Percentiles rank a stretch among this genome's conserved stretches.
phyloP scores from a whole-genome alignment of 64 coral and sea anemone genomes.

The Trachythela sp. region DNA sequence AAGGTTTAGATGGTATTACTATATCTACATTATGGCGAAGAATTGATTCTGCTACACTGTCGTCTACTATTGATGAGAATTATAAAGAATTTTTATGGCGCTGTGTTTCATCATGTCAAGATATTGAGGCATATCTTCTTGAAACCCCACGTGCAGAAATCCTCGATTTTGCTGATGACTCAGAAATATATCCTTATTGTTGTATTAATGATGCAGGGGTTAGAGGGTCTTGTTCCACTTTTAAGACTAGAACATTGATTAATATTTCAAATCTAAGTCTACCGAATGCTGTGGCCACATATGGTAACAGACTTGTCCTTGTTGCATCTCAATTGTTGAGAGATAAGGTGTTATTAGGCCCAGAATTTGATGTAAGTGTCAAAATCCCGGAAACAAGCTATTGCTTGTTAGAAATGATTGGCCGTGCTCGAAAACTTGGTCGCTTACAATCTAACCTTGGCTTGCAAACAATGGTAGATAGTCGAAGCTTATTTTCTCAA shows the following conservation, averaged over 20 bases:
- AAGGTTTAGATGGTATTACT: constrained; percentile 16
- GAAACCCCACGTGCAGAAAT: background rate
- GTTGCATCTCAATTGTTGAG: constrained; percentile 83
- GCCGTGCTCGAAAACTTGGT: constrained; percentile 58
- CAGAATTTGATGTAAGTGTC: constrained; percentile 51
- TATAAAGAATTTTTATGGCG: constrained; percentile 6
- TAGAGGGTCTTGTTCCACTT: constrained; percentile 63
- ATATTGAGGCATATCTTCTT: background rate
- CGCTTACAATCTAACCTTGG: constrained; percentile 43
- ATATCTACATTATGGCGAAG: background rate
- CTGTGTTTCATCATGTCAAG: background rate
- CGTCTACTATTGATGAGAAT: background rate
- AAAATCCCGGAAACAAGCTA: constrained; percentile 50
- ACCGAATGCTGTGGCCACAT: background rate
- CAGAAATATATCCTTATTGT: constrained; percentile 1
- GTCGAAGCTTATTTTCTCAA: background rate
- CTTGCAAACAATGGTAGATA: background rate
- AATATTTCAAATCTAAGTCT: background rate
- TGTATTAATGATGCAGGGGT: constrained; percentile 37
- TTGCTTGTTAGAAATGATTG: constrained; percentile 78
- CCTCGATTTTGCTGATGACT: background rate
- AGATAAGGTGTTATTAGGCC: constrained; percentile 49
- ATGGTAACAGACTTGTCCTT: constrained; percentile 61
- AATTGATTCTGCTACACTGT: background rate
- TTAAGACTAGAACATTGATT: constrained; percentile 40